Evolutionary conservation across 2,113 vertebrate species (phyloP), one percentile per base, ranked within the genome.

Genomic region (Macquaria australasica): DNA sequence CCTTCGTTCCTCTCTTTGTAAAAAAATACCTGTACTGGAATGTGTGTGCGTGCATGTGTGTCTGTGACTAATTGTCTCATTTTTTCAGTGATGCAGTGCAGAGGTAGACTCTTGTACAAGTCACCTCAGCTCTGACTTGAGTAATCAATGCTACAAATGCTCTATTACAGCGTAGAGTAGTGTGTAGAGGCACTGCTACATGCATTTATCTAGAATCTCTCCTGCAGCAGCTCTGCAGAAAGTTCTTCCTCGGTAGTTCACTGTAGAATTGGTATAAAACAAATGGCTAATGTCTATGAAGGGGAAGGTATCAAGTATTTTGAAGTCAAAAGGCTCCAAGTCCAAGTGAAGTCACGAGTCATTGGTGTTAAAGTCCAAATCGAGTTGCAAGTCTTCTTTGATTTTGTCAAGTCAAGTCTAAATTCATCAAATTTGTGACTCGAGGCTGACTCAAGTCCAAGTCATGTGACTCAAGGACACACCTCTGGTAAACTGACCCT

Each of bases 31-130:
- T 55, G 3, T 28, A 50, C 23, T 34, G 23, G 23, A 50, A 34
- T 76, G 56, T 55, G 72, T 28, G 56, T 81, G 62, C 10, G 56
- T 77, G 58, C 43, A 48, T 43, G 73, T 77, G 77, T 68, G 63
- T 81, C 15, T 79, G 64, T 83, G 84, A 69, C 60, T 77, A 81
- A 84, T 79, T 1, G 48, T 28, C 45, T 58, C 14, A n/a, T 74
- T 59, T 71, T 58, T 63, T 53, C 18, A 5, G 55, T 58, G 67
- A 66, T 84, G 79, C 71, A 76, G 28, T 79, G 74, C 82, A 76
- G 74, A 71, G 43, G 48, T 62, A 55, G 51, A 69, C 55, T 41
- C 73, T 48, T 34, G 60, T 81, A 76, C 69, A 62, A 79, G 39
- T 77, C 67, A 63, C 60, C 59, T 82, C 25, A 14, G 41, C 71